Evolutionary conservation across 2,113 vertebrate species (phyloP).

Genomic region (Sinocyclocheilus maitianheensis): DNA sequence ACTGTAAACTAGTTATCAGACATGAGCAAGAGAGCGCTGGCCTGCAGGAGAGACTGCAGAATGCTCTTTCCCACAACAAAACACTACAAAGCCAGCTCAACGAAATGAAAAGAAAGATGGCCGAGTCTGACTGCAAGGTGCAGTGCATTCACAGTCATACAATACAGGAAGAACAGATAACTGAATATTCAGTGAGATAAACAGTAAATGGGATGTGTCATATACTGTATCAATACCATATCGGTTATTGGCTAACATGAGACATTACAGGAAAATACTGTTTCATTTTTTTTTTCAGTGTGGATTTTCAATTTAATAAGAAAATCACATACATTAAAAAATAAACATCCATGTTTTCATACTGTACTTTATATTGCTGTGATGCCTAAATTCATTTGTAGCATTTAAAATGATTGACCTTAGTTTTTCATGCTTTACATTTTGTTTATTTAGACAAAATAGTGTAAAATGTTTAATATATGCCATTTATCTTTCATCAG

Average conservation of each 20-base stretch:
- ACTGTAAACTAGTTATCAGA: conserved; percentile 82
- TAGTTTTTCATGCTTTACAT: neutral
- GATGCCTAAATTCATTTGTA: neutral
- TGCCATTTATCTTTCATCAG: neutral
- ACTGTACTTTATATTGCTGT: neutral
- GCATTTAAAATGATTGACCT: neutral
- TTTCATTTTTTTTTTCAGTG: too few relatives aligned
- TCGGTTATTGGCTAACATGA: neutral
- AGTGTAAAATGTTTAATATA: neutral
- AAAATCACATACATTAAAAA: too few relatives aligned
- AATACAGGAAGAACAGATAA: neutral
- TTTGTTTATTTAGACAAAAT: neutral
- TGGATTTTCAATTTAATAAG: too few relatives aligned
- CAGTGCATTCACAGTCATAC: neutral
- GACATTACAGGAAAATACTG: too few relatives aligned
- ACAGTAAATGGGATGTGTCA: neutral
- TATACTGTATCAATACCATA: neutral
- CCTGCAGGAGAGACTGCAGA: conserved; percentile 85
- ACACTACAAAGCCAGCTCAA: conserved; percentile 85
- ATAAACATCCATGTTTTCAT: neutral
- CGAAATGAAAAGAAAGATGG: conserved; percentile 90
- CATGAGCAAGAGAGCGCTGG: conserved; percentile 83
- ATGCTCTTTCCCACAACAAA: conserved; percentile 85
- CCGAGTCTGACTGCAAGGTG: conserved; percentile 75
- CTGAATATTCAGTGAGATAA: neutral